Evolutionary conservation across 2,113 vertebrate genomes (phyloP).

Genomic region (Solenodon paradoxus): DNA sequence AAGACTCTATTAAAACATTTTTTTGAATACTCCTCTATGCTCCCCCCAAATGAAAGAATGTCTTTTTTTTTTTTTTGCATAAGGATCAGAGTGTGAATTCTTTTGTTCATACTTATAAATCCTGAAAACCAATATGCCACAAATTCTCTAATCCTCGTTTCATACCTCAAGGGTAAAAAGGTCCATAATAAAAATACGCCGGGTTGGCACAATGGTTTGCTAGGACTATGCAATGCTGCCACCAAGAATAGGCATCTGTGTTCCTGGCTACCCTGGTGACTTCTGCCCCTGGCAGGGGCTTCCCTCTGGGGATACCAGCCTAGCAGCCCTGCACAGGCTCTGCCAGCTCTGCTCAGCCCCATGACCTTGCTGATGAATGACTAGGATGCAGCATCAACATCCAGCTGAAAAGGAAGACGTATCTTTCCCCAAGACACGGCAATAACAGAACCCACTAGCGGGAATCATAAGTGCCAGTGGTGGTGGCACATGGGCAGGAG

Average conservation of each 20-base stretch:
- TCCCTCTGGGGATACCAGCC: not conserved
- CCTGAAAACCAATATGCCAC: conserved; percentile 79
- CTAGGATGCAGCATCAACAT: not conserved
- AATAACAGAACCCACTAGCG: not conserved
- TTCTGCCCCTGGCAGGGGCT: conserved; percentile 63
- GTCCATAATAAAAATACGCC: conserved; percentile 73
- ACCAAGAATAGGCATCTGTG: conserved; percentile 26
- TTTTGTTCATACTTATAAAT: conserved; percentile 84
- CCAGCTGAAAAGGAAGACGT: not conserved
- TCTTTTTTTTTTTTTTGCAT: conserved; percentile 70
- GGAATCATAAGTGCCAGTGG: not conserved
- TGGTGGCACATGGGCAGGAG: rapidly evolving
- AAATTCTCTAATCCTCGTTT: conserved; percentile 84
- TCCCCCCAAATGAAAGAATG: conserved; percentile 80
- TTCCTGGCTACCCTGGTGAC: conserved; percentile 23
- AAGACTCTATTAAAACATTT: conserved; percentile 82
- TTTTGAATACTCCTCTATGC: conserved; percentile 84
- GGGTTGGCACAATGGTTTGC: conserved; percentile 53
- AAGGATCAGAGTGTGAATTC: conserved; percentile 80
- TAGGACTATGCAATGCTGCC: conserved; percentile 14
- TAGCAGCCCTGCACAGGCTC: not conserved
- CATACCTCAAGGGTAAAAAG: conserved; percentile 80
- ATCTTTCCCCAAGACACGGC: not conserved
- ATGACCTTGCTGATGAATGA: conserved; percentile 8
- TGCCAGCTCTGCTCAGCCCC: conserved; percentile 22